These are phyloP conservation scores for Spodoptera frugiperda DNA, from an alignment of 1,140 invertebrate species.

Conservation along the genomic window DNA sequence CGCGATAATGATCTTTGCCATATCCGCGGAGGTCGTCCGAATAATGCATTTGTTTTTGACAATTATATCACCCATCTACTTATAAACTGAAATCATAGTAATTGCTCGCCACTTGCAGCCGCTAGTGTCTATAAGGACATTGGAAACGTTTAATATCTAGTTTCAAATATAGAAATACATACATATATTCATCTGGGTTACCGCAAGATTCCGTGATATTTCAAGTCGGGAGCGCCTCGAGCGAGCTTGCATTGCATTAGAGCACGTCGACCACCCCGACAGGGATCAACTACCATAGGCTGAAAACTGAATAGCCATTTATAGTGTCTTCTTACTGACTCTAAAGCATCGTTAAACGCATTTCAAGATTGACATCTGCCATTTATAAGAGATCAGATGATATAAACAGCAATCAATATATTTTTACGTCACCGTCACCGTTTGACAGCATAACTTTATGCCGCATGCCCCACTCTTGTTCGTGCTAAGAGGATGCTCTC, in stretches of 20 bases:
- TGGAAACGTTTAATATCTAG: slow-evolving; percentile 21
- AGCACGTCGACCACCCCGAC: slow-evolving; percentile 69
- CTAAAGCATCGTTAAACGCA: slow-evolving; percentile 23
- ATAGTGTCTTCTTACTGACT: slow-evolving; percentile 56
- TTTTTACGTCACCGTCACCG: slow-evolving; percentile 20
- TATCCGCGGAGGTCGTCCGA: slow-evolving; percentile 41
- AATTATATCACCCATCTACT: not conserved
- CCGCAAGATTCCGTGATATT: slow-evolving; percentile 72
- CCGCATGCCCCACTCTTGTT: not conserved
- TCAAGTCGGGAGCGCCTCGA: slow-evolving; percentile 72
- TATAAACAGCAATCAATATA: slow-evolving; percentile 42
- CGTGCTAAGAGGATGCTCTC: not conserved
- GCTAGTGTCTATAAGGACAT: not conserved
- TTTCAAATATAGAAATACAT: slow-evolving; percentile 44
- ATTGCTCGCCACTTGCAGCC: not conserved
- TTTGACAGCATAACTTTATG: slow-evolving; percentile 14
- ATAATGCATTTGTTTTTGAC: slow-evolving; percentile 38
- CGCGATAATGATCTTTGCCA: slow-evolving; percentile 56
- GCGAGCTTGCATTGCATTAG: slow-evolving; percentile 68
- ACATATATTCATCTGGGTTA: slow-evolving; percentile 62
- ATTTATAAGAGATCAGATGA: slow-evolving; percentile 54
- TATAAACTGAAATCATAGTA: slow-evolving; percentile 6
- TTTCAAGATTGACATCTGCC: slow-evolving; percentile 51
- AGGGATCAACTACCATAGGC: slow-evolving; percentile 50
- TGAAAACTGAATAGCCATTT: slow-evolving; percentile 59